phyloP scores from a whole-genome alignment of 2,888 invertebrate genomes.

The Agyllia agylla region DNA sequence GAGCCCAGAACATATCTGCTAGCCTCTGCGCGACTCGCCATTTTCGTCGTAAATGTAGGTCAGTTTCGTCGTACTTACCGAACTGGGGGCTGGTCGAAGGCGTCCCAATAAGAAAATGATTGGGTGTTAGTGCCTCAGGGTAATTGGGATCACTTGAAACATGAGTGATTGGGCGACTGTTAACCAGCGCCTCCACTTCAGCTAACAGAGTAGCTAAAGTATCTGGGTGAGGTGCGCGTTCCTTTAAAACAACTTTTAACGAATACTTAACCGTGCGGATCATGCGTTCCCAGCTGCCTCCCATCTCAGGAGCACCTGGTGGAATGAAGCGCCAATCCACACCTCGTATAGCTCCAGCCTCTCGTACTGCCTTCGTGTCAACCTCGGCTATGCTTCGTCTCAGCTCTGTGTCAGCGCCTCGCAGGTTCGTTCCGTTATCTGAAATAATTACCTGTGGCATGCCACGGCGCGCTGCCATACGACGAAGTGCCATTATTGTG shows the following conservation, averaged over 20 bases:
- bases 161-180: not conserved
- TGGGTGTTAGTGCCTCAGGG: not conserved
- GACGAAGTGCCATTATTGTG: not conserved
- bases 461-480: not conserved
- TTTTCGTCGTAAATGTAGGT: not conserved
- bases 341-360: constrained; percentile 29
- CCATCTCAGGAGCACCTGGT: constrained; percentile 52
- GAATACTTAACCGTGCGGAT: not conserved
- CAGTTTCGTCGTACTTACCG: not conserved
- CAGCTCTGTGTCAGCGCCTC: not conserved
- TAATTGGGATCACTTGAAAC: not conserved
- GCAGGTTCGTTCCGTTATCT: not conserved
- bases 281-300: constrained; percentile 60
- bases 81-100: not conserved
- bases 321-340: constrained; percentile 62
- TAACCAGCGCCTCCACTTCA: not conserved
- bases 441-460: not conserved
- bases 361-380: not conserved
- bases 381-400: not conserved
- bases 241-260: not conserved
- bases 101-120: not conserved
- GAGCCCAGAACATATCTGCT: not conserved
- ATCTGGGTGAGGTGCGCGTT: not conserved
- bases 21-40: not conserved
- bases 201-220: not conserved